Evolutionary conservation across 1,140 invertebrate species (phyloP).

Genomic region (Bombus sibiricus): DNA sequence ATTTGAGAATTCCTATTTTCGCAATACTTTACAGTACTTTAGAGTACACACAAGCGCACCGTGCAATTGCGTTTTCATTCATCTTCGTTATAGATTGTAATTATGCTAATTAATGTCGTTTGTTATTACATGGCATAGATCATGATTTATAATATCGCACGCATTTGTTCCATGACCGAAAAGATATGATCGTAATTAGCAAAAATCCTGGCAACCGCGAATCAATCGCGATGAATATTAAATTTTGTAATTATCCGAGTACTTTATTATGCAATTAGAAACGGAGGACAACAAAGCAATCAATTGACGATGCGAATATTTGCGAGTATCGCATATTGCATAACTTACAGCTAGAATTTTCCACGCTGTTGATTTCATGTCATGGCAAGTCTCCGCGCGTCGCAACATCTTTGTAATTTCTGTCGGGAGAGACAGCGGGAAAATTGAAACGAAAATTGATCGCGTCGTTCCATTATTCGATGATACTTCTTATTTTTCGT

Average conservation of each 20-base stretch:
- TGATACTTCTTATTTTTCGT: slow-evolving; percentile 14
- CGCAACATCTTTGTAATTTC: slow-evolving; percentile 14
- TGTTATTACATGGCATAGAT: neutral
- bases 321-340: slow-evolving; percentile 6
- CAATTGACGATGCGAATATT: neutral
- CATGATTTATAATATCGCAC: neutral
- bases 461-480: slow-evolving; percentile 13
- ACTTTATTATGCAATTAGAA: slow-evolving; percentile 29
- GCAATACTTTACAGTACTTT: too few relatives aligned
- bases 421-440: neutral
- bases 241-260: slow-evolving; percentile 12
- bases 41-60: neutral
- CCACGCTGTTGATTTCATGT: slow-evolving; percentile 34
- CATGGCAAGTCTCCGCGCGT: neutral
- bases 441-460: slow-evolving; percentile 41
- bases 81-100: neutral
- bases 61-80: neutral
- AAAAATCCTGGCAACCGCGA: slow-evolving; percentile 11
- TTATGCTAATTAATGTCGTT: slow-evolving; percentile 15
- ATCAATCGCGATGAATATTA: slow-evolving; percentile 35
- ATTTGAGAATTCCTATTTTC: neutral
- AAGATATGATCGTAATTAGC: slow-evolving; percentile 1
- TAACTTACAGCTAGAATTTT: slow-evolving; percentile 38
- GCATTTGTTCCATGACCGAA: neutral
- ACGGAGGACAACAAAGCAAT: slow-evolving; percentile 9